These are phyloP conservation scores for Drosophila rhopaloa DNA, from an alignment of 1,140 invertebrate species.

Conservation along the genomic window DNA sequence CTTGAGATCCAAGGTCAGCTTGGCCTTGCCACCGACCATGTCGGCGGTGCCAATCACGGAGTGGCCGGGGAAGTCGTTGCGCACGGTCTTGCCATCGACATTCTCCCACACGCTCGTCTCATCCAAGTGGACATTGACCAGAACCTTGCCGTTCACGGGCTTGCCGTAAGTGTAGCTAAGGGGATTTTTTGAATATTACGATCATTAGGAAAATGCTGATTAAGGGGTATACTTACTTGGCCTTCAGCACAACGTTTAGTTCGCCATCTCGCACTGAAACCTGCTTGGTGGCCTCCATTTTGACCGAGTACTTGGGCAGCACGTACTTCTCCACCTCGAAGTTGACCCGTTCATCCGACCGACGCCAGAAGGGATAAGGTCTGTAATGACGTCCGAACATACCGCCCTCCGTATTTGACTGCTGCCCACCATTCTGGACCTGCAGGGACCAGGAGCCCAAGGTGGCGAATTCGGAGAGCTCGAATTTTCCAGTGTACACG, in stretches of 20 bases:
- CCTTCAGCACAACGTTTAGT: constrained; percentile 91
- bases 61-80: constrained; percentile 44
- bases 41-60: constrained; percentile 86
- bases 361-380: constrained; percentile 7
- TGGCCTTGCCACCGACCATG: constrained; percentile 89
- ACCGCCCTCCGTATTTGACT: background rate
- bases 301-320: constrained; percentile 95
- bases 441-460: constrained; percentile 93
- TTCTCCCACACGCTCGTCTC: constrained; percentile 39
- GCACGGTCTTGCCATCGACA: constrained; percentile 47
- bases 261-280: constrained; percentile 92
- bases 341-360: constrained; percentile 52
- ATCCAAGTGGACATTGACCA: constrained; percentile 86
- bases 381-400: background rate
- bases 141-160: constrained; percentile 91
- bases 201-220: background rate
- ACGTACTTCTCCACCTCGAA: constrained; percentile 92
- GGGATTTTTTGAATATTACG: background rate
- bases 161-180: constrained; percentile 90
- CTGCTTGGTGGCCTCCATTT: constrained; percentile 92
- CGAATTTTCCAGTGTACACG: constrained; percentile 89
- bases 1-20: constrained; percentile 88
- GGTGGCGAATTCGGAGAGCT: constrained; percentile 92
- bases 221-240: constrained; percentile 86
- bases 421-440: constrained; percentile 46